Percentiles rank a stretch among this genome's conserved stretches.
Conservation (phyloP, 2,888 invertebrate genomes). For the Melitaea athalia region DNA sequence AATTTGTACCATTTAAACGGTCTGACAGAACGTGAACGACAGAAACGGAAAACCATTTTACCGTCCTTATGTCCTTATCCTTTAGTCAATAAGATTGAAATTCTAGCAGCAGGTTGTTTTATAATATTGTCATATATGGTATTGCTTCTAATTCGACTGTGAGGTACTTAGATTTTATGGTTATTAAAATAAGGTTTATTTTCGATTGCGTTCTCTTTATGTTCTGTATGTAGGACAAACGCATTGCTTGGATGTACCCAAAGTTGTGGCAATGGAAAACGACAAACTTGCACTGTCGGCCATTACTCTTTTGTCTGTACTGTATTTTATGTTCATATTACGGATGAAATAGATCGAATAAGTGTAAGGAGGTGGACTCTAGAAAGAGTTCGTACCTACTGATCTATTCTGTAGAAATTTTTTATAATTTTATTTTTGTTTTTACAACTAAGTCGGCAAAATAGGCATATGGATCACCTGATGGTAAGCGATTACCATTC, state of each 20-base stretch:
- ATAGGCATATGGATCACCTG: no score
- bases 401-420: no score
- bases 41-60: constrained; percentile 42
- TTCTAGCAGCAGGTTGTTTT: not conserved
- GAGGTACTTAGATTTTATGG: constrained; percentile 10
- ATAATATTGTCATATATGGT: not conserved
- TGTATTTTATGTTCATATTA: not conserved
- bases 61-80: constrained; percentile 30
- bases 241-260: constrained; percentile 43
- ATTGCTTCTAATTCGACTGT: constrained; percentile 10
- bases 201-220: not conserved
- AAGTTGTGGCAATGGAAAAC: constrained; percentile 55
- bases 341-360: no score
- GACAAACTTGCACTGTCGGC: constrained; percentile 60
- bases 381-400: no score
- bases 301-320: constrained; percentile 53
- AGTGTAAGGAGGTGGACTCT: no score
- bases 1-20: constrained; percentile 61
- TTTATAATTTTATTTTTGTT: no score
- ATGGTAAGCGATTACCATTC: no score
- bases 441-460: no score
- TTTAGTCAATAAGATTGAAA: constrained; percentile 37
- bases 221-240: constrained; percentile 7
- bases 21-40: constrained; percentile 45
- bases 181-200: constrained; percentile 10